Percentiles rank a stretch among this genome's conserved stretches.
phyloP scores from a whole-genome alignment of 2,888 invertebrate species.

The Lasioglossum lativentre region DNA sequence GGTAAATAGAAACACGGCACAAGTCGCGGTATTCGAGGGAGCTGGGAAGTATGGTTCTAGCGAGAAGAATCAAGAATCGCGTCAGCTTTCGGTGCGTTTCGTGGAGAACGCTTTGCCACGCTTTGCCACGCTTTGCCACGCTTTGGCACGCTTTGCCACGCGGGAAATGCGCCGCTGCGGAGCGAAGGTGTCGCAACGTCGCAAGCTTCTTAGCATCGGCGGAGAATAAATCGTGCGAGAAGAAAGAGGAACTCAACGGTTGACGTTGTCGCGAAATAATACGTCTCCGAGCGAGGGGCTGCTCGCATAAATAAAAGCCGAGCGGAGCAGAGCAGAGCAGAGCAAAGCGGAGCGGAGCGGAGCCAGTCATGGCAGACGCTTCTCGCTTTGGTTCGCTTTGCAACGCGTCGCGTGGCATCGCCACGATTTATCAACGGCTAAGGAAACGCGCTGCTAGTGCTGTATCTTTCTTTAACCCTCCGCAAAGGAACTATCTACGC shows the following conservation, averaged over 20 bases:
- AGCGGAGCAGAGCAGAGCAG: neutral
- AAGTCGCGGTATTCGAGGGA: neutral
- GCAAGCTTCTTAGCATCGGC: conserved; percentile 64
- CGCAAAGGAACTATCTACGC: conserved; percentile 36
- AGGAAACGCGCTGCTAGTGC: conserved; percentile 33
- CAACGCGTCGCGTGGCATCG: conserved; percentile 23
- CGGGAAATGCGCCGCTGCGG: conserved; percentile 52
- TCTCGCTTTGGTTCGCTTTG: neutral
- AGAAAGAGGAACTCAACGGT: conserved; percentile 53
- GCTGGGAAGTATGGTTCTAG: neutral
- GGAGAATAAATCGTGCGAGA: conserved; percentile 54
- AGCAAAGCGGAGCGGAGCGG: neutral
- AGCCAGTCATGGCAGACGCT: conserved; percentile 47
- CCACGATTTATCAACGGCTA: conserved; percentile 71
- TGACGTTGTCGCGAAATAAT: conserved; percentile 72
- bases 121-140: neutral
- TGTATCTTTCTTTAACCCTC: conserved; percentile 47
- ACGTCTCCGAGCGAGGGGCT: conserved; percentile 66
- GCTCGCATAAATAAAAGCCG: conserved; percentile 72
- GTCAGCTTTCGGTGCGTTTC: neutral
- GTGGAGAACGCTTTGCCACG: neutral
- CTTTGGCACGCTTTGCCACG: neutral
- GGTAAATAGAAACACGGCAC: conserved; percentile 15
- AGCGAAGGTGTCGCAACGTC: conserved; percentile 18
- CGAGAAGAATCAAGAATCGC: neutral